Base-by-base conservation (phyloP, 1,140 invertebrate genomes). In the Diorhabda elongata region DNA sequence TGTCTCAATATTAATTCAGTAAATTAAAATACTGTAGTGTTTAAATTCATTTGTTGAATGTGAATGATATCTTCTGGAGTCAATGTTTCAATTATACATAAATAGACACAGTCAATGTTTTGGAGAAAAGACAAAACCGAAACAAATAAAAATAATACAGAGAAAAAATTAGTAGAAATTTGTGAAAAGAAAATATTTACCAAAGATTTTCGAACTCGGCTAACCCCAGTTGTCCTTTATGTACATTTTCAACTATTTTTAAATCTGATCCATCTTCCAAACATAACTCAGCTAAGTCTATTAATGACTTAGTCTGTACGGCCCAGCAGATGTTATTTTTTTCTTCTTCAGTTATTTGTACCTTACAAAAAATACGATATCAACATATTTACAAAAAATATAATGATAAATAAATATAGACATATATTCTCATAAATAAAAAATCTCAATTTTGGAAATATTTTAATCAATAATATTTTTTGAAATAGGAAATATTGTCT, bases 131-230 rank as follows among this genome's bases (percentile, higher is more conserved):
- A 26, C 26, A 26, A 26, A 26, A 26, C 26, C 26, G 26, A 26
- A 26, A 26, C 26, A 26, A 26, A 26, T 56, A 57, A 66, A 66
- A 11, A n/a, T 60, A 6, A 11, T n/a, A 58, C 58, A 11, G 9
- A 67, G 26, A 26, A 2, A 26, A 26, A 26, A 26, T 26, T 2
- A 26, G 26, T 26, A 26, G 26, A 26, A 26, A 26, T 26, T 26
- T 26, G 26, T 26, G 26, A 26, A 26, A 26, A 26, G 26, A 26
- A n/a, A 9, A 69, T 56, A 65, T 60, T 58, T 61, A 71, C 70
- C 70, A 71, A n/a, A 62, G 9, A 11, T 52, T 64, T 2, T 71
- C 70, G 44, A 57, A 64, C 43, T 47, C 47, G 9, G 70, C 70
- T 42, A 71, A 26, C 44, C 43, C 61, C 3, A 69, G 5, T 44